Evolutionary conservation across 2,797 vertebrate species (phyloP).

Genomic region (Parauchenoglanis punctatus): DNA sequence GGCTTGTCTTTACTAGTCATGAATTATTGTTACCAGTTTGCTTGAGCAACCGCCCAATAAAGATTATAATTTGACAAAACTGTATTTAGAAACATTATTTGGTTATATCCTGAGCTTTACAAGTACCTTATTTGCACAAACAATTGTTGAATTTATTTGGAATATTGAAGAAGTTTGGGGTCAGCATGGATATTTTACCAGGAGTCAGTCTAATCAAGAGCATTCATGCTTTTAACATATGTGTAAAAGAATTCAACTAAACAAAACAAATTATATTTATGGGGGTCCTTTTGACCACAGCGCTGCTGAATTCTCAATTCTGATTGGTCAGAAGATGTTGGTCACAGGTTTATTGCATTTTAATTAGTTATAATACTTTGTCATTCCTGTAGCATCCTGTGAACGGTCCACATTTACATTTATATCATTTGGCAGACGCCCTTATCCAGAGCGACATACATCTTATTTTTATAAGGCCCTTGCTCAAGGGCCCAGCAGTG

Average conservation of each 20-base stretch:
- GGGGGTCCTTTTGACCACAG: background rate
- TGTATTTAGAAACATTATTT: background rate
- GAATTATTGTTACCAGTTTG: background rate
- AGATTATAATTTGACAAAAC: background rate
- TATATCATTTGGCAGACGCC: too few species aligned
- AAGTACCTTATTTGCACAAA: background rate
- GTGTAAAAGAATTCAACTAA: background rate
- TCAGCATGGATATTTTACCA: background rate
- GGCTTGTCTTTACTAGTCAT: background rate
- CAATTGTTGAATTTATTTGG: background rate
- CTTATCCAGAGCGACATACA: too few species aligned
- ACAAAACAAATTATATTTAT: too few species aligned
- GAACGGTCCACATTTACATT: background rate
- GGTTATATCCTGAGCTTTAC: background rate
- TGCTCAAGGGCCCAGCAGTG: too few species aligned
- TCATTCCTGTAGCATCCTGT: background rate
- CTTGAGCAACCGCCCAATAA: background rate
- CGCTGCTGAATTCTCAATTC: background rate
- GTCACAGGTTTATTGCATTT: background rate
- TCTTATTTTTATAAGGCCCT: too few species aligned
- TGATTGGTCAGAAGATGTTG: background rate
- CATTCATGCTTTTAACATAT: background rate
- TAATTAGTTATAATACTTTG: background rate
- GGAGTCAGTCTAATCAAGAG: background rate
- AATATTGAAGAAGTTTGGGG: background rate